A percentile compares a stretch with the other conserved stretches of the same genome.
phyloP scores from a whole-genome alignment of 1,140 invertebrate genomes.

The Ruditapes philippinarum region DNA sequence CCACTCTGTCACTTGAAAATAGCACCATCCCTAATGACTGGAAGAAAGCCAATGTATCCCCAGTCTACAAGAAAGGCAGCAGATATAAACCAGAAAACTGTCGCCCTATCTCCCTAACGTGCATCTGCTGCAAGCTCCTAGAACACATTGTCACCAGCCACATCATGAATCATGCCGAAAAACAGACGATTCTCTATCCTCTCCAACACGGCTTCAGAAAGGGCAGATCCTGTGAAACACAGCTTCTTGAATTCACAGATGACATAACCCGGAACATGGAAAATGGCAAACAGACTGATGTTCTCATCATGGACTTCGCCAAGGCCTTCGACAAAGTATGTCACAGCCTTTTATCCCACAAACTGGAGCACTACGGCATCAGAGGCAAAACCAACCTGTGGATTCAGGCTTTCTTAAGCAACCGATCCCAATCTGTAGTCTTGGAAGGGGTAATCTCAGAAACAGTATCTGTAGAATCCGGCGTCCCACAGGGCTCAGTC shows the following conservation, averaged over 20 bases:
- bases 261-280: constrained; percentile 33
- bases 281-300: constrained; percentile 29
- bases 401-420: constrained; percentile 58
- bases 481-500: constrained; percentile 68
- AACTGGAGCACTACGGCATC: constrained; percentile 66
- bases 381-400: constrained; percentile 53
- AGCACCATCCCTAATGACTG: not conserved
- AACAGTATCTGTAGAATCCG: constrained; percentile 53
- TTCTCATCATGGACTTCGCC: constrained; percentile 66
- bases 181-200: constrained; percentile 8
- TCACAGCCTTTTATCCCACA: constrained; percentile 61
- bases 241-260: constrained; percentile 56
- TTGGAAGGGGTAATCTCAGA: constrained; percentile 61
- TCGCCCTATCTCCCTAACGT: constrained; percentile 7
- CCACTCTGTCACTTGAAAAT: not conserved
- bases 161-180: too few relatives aligned
- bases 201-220: constrained; percentile 47
- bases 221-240: constrained; percentile 50
- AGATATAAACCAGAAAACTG: constrained; percentile 36
- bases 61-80: constrained; percentile 34
- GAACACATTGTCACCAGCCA: constrained; percentile 17
- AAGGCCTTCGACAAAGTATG: constrained; percentile 75
- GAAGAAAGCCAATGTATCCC: constrained; percentile 13
- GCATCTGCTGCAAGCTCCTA: constrained; percentile 29
- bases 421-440: constrained; percentile 60